Percentiles rank a stretch among this genome's conserved stretches.
Evolutionary conservation across 53 echinoderm and acorn worm genomes (phyloP).

Genomic region (Actinopyga echinites): DNA sequence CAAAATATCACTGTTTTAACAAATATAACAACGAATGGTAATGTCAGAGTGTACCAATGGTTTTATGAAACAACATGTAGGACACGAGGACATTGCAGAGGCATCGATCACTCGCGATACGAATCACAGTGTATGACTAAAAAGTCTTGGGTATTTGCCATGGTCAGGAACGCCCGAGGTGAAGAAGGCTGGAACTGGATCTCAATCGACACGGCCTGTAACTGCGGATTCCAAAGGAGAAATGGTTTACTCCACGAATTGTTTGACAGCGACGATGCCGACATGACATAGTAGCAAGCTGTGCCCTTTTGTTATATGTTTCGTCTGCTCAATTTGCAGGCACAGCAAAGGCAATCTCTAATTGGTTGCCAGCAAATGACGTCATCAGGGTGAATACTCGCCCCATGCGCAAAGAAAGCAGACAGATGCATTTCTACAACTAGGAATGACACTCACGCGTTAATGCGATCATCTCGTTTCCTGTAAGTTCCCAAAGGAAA

Average conservation of each 20-base stretch:
- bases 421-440: no score
- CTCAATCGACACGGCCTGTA: conserved; percentile 79
- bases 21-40: conserved; percentile 69
- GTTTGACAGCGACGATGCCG: background rate
- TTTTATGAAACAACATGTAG: conserved; percentile 92
- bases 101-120: conserved; percentile 71
- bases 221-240: conserved; percentile 56
- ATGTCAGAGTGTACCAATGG: conserved; percentile 68
- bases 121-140: conserved; percentile 80
- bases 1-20: conserved; percentile 89
- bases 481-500: no score
- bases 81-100: conserved; percentile 65
- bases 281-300: conserved; percentile 10
- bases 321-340: no score
- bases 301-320: no score
- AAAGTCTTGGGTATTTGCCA: conserved; percentile 84
- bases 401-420: no score
- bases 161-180: conserved; percentile 65
- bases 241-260: background rate
- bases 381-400: no score
- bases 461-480: no score
- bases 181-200: conserved; percentile 94
- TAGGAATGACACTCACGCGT: no score
- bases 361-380: no score
- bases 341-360: no score